Conservation (phyloP, 2,113 vertebrate genomes). For the Zingel zingel region DNA sequence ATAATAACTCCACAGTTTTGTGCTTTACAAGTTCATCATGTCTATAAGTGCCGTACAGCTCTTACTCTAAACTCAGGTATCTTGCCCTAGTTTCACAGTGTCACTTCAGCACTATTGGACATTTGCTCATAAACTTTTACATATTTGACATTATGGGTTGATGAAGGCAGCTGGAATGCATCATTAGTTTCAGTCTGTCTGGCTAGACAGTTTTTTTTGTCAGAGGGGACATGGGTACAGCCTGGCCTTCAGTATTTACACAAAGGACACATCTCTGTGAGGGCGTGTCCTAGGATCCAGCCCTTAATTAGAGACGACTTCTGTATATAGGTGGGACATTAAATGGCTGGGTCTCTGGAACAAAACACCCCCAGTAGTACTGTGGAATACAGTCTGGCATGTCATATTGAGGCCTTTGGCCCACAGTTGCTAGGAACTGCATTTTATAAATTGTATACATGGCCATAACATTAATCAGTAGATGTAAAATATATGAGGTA, state of each 20-base stretch:
- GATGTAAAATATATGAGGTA: conserved; percentile 17
- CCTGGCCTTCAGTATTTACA: conserved; percentile 25
- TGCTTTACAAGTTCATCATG: conserved; percentile 26
- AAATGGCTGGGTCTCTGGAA: neutral
- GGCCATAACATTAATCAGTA: conserved; percentile 14
- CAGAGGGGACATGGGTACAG: neutral
- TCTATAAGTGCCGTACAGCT: neutral
- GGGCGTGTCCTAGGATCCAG: neutral
- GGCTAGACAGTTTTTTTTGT: conserved; percentile 20
- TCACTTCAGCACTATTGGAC: neutral
- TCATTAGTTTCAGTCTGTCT: conserved; percentile 46
- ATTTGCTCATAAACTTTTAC: conserved; percentile 39
- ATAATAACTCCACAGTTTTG: conserved; percentile 40
- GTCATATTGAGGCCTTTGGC: neutral
- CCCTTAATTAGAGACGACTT: neutral
- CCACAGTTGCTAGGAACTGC: neutral
- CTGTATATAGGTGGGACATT: neutral
- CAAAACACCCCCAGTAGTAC: neutral
- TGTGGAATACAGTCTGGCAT: neutral
- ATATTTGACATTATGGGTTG: conserved; percentile 42
- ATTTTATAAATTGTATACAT: conserved; percentile 17
- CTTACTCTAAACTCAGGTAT: neutral
- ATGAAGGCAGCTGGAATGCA: conserved; percentile 6
- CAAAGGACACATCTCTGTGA: neutral
- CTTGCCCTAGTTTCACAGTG: neutral